phyloP scores from a whole-genome alignment of 2,113 vertebrate species.

The Pelobates fuscus region DNA sequence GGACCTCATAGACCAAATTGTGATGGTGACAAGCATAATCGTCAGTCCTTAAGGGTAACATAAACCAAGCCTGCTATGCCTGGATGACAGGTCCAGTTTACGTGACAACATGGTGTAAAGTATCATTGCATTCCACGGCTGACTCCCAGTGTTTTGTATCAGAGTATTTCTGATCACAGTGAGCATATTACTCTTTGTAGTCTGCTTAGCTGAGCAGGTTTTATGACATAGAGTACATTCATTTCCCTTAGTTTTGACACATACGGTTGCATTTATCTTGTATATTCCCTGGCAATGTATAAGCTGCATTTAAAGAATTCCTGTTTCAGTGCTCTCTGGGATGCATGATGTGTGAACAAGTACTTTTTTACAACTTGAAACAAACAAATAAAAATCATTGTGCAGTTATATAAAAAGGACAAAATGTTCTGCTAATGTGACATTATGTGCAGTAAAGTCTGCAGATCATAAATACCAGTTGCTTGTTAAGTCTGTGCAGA shows the following conservation, averaged over 20 bases:
- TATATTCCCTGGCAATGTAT: background rate
- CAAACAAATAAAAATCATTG: constrained; percentile 43
- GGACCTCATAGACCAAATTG: no score
- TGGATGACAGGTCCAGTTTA: no score
- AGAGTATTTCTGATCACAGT: no score
- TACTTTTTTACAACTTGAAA: constrained; percentile 33
- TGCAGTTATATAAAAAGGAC: constrained; percentile 25
- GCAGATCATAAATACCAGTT: constrained; percentile 32
- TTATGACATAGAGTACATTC: no score
- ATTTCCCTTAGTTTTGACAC: constrained; percentile 18
- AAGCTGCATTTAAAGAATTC: background rate
- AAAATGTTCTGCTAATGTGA: constrained; percentile 34
- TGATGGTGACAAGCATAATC: no score
- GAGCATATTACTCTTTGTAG: no score
- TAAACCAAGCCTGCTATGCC: no score
- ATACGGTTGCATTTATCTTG: background rate
- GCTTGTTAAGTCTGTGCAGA: constrained; percentile 27
- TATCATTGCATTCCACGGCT: no score
- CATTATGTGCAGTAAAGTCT: constrained; percentile 42
- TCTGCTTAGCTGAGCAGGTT: no score
- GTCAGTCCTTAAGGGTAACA: no score
- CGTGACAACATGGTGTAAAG: no score
- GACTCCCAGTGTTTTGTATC: no score
- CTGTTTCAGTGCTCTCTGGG: background rate
- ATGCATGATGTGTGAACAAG: constrained; percentile 27